A percentile compares a stretch with the other conserved stretches of the same genome.
Evolutionary conservation across 2,888 invertebrate species (phyloP).

Genomic region (Scrobipalpa atriplicella): DNA sequence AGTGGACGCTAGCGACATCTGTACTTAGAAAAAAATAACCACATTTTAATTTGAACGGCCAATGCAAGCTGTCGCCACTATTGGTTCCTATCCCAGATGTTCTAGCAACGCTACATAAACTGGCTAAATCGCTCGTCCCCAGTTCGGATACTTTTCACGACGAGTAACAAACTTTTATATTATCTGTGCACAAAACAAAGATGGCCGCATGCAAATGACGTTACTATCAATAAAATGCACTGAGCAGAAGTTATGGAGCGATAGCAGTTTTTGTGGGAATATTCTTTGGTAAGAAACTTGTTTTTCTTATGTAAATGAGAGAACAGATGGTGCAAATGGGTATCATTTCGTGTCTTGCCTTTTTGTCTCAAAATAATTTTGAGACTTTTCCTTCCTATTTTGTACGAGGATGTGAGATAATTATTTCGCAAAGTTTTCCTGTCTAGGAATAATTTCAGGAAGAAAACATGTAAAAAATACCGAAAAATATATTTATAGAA

Average conservation of each 20-base stretch:
- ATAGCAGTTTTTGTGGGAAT: slow-evolving; percentile 21
- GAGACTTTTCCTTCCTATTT: not conserved
- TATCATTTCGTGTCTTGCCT: slow-evolving; percentile 12
- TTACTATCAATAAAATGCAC: slow-evolving; percentile 37
- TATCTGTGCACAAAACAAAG: slow-evolving; percentile 27
- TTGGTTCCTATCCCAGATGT: slow-evolving; percentile 46
- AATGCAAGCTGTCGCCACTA: slow-evolving; percentile 29
- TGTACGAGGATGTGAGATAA: not conserved
- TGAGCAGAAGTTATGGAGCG: slow-evolving; percentile 34
- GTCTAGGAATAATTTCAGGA: too few relatives aligned
- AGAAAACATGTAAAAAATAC: too few relatives aligned
- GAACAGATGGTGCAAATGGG: slow-evolving; percentile 9
- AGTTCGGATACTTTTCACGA: slow-evolving; percentile 45
- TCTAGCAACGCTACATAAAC: slow-evolving; percentile 57
- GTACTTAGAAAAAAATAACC: too few relatives aligned
- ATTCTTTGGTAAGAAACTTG: slow-evolving; percentile 9
- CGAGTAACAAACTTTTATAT: slow-evolving; percentile 13
- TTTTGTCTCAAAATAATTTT: slow-evolving; percentile 3
- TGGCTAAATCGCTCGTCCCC: slow-evolving; percentile 61
- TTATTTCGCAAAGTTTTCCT: too few relatives aligned
- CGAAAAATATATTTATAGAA: too few relatives aligned
- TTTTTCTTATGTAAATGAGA: slow-evolving; percentile 13
- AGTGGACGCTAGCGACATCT: too few relatives aligned
- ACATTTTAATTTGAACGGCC: not conserved
- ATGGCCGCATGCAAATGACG: slow-evolving; percentile 41